Base-by-base conservation (phyloP, 2,888 invertebrate species). In the Cataglyphis cursor region DNA sequence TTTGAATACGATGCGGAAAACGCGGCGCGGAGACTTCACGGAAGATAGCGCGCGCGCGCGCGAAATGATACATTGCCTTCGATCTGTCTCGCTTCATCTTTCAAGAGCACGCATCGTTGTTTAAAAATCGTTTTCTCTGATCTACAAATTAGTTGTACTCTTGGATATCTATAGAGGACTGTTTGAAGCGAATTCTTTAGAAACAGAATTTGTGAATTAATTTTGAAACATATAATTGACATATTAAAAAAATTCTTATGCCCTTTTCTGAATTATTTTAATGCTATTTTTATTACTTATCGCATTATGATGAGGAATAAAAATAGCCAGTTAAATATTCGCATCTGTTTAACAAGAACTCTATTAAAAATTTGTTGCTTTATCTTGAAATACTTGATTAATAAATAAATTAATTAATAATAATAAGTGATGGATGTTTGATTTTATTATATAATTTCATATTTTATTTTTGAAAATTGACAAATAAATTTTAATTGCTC, bases 1-100 rank as follows among this genome's bases (percentile, higher is more conserved):
- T 70, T 59, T 41, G 44, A 70, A 78, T 70, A 70, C 78, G 31
- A 78, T 57, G 70, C 70, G 41, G 70, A 78, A 78, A 78, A 70
- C 21, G 66, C 66, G 38, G 38, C 51, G 68, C 76, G 10, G n/a
- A 54, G 70, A 70, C 41, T 59, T 70, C 31, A 38, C 21, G 78
- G 57, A 70, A 59, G 72, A 76, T 66, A 76, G n/a, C 31, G 44
- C 38, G 35, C 35, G 12, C 41, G 41, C 24, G 24, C 18, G 51
- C 38, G 76, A 65, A 15, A 54, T 76, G 65, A 66, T 65, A 6
- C 28, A 59, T 70, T 48, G 28, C 66, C 24, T 41, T 78, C 28
- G 31, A 5, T 35, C 65, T 21, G 57, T 21, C 41, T 21, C 66
- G 31, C 6, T 65, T 21, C 64, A 21, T 15, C 74, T 31, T 31